Evolutionary conservation across 2,888 invertebrate species (phyloP), one percentile per base, ranked within the genome.

Genomic region (Erannis defoliaria): DNA sequence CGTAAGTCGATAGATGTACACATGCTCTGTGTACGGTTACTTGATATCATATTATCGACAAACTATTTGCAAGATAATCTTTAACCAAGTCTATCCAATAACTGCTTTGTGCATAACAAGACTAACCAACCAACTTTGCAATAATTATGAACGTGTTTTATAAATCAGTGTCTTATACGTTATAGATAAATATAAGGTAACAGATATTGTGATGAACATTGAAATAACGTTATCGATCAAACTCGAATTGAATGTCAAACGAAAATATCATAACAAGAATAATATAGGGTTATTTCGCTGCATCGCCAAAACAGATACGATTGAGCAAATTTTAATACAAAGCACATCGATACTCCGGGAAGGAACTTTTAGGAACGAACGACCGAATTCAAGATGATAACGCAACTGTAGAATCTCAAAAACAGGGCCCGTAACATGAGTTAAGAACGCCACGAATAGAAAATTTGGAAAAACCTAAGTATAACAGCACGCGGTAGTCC

Each of bases 281-380:
- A 77, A 71, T 74, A 66, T 56, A 21, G 73, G 73, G 70, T 63
- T 62, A 73, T 72, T 73, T 74, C 73, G 80, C 77, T 78, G 74
- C 74, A 82, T 80, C 80, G 82, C 77, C 80, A 82, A 51, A 88
- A 86, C 75, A 75, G 81, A 77, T 74, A 78, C 78, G 78, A 83
- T 90, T 92, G 92, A 92, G 91, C 92, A 92, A 90, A 79, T 85
- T 85, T 86, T 80, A 85, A 85, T 82, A 80, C 84, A 84, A 81
- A 86, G 85, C 85, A 87, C 84, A 85, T 80, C 76, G 74, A 81
- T 78, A 73, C 74, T 75, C 76, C 74, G 76, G 68, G 84, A 86
- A 89, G 82, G 84, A 89, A 86, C 81, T 78, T 80, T 81, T 90
- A 91, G 90, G 90, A 91, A 91, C 89, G 82, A 86, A 87, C 79